A percentile compares a stretch with the other conserved stretches of the same genome.
These are phyloP conservation scores for Holacanthella duospinosa DNA, from an alignment of 2,888 invertebrate genomes.

Conservation along the genomic window DNA sequence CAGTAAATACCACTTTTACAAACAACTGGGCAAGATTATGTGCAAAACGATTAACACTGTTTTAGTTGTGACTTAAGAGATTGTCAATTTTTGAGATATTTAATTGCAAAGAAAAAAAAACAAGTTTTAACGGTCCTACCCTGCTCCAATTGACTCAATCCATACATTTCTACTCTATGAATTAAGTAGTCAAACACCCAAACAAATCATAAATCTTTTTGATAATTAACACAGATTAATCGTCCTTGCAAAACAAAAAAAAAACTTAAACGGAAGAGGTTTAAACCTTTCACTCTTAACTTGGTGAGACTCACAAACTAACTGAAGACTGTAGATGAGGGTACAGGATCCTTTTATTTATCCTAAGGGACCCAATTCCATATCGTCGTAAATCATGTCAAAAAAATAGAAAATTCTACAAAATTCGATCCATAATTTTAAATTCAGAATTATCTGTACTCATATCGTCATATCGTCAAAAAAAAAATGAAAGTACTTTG, in stretches of 20 bases:
- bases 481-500: too few relatives aligned
- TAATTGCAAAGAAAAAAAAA: too few relatives aligned
- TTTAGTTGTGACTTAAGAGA: too few relatives aligned
- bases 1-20: too few relatives aligned
- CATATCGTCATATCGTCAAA: too few relatives aligned
- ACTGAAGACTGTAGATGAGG: neutral
- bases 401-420: neutral
- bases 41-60: too few relatives aligned
- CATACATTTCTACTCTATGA: neutral
- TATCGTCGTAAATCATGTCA: neutral
- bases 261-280: neutral
- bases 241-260: neutral
- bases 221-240: neutral
- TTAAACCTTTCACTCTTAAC: neutral
- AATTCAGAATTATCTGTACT: neutral
- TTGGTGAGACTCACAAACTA: neutral
- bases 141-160: too few relatives aligned
- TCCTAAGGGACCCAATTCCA: neutral
- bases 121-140: too few relatives aligned
- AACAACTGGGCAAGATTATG: too few relatives aligned
- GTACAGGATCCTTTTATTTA: neutral
- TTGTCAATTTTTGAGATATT: too few relatives aligned
- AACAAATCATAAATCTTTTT: too few relatives aligned
- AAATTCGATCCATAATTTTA: neutral
- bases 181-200: neutral